Base-by-base conservation (phyloP, 2,888 invertebrate species). In the Trichopria drosophilae region DNA sequence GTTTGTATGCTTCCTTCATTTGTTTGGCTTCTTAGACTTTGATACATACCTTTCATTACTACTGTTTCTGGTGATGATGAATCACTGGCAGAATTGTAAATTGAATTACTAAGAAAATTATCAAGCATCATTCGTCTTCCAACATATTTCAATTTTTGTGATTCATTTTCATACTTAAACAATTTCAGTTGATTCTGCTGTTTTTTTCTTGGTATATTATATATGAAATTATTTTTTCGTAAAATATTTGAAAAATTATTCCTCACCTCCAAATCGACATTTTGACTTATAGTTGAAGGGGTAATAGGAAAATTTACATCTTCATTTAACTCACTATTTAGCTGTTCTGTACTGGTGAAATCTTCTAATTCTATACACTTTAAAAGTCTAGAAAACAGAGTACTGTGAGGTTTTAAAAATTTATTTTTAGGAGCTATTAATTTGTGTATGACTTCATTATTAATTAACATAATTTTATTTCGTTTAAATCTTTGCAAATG, bases 401-500 rank as follows among this genome's bases (percentile, higher is more conserved):
- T 50, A 43, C 57, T 64, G 15, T 44, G 55, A 16, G 72, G 69
- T n/a, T 61, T 59, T 31, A 58, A 58, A 41, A 70, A 63, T 19
- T 56, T 37, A n/a, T 61, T 55, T 42, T 61, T 58, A 3, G 79
- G 78, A 43, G 78, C 77, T 9, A 71, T 16, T 13, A 67, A 59
- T 10, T 63, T 20, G 1, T 53, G 61, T 4, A 68, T 61, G 4
- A 19, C 42, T 12, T 67, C 57, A 18, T 49, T 58, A 7, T 63
- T 47, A 1, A 54, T 54, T 16, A 59, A 43, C 6, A 45, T 39
- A 57, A 82, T 79, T 2, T 75, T 72, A 65, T 89, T 78, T 3
- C 82, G 67, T 1, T 83, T 80, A 64, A 89, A 90, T 68, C 86
- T 86, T 0, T 79, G 68, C 34, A 89, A 78, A 72, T 88, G 88